A percentile compares a stretch with the other conserved stretches of the same genome.
Conservation (phyloP, 2,113 vertebrate genomes). For the Centropus bengalensis region DNA sequence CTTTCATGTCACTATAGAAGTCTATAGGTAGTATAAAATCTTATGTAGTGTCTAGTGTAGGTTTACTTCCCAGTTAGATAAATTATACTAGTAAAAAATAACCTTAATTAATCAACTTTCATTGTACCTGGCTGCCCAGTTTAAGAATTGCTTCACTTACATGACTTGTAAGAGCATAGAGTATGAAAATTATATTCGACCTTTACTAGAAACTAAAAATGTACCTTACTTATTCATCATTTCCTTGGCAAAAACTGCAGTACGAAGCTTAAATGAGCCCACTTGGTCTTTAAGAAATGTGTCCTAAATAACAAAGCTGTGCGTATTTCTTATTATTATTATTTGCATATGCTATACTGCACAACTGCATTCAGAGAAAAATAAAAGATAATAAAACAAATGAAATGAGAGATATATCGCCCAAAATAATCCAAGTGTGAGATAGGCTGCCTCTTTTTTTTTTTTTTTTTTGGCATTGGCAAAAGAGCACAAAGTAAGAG, state of each 20-base stretch:
- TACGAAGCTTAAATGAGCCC: conserved; percentile 50
- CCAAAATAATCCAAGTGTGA: conserved; percentile 74
- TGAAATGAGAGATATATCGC: conserved; percentile 75
- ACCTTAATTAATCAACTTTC: conserved; percentile 44
- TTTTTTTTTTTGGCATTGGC: conserved; percentile 64
- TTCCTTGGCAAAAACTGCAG: conserved; percentile 55
- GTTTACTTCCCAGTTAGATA: conserved; percentile 4
- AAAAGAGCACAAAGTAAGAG: conserved; percentile 76
- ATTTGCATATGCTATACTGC: conserved; percentile 72
- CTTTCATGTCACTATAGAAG: not conserved
- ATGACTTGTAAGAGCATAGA: conserved; percentile 25
- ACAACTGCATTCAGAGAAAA: conserved; percentile 68
- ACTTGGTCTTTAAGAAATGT: conserved; percentile 66
- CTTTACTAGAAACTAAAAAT: conserved; percentile 58
- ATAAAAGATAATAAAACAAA: conserved; percentile 76
- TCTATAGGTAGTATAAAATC: not conserved
- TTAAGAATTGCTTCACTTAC: conserved; percentile 32
- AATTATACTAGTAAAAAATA: conserved; percentile 45
- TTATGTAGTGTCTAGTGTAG: not conserved
- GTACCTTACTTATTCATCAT: conserved; percentile 54
- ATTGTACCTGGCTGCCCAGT: not conserved
- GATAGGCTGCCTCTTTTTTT: conserved; percentile 52
- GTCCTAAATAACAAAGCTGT: conserved; percentile 58
- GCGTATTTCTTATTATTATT: conserved; percentile 39
- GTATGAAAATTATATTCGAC: conserved; percentile 56